phyloP scores from a whole-genome alignment of 2,888 invertebrate genomes.

The Cyclophora albipunctata region DNA sequence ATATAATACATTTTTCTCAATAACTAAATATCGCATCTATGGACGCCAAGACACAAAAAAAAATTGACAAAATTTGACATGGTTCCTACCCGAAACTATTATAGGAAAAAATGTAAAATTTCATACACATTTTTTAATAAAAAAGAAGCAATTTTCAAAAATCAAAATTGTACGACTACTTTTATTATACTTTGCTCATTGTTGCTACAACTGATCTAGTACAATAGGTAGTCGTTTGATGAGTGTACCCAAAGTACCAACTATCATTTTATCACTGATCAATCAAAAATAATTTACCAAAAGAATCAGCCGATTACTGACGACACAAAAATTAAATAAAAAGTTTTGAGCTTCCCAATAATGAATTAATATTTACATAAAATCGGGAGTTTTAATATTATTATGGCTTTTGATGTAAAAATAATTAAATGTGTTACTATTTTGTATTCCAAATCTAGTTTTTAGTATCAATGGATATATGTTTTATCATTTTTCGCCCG shows the following conservation, averaged over 20 bases:
- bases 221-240: slow-evolving; percentile 47
- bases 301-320: slow-evolving; percentile 15
- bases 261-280: slow-evolving; percentile 1
- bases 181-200: slow-evolving; percentile 52
- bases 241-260: neutral
- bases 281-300: slow-evolving; percentile 17
- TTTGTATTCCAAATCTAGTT: too few relatives aligned
- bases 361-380: neutral
- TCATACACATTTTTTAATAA: neutral
- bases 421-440: too few relatives aligned
- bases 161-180: slow-evolving; percentile 35
- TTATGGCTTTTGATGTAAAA: neutral
- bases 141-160: neutral
- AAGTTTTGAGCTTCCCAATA: slow-evolving; percentile 1
- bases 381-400: slow-evolving; percentile 3
- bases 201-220: slow-evolving; percentile 45
- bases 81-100: slow-evolving; percentile 4
- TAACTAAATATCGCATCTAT: neutral
- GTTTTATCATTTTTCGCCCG: too few relatives aligned
- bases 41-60: too few relatives aligned
- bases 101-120: neutral
- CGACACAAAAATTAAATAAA: neutral
- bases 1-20: neutral
- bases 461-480: too few relatives aligned
- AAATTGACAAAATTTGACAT: neutral